phyloP scores from a whole-genome alignment of 2,797 vertebrate genomes.

The Anguilla obscura region DNA sequence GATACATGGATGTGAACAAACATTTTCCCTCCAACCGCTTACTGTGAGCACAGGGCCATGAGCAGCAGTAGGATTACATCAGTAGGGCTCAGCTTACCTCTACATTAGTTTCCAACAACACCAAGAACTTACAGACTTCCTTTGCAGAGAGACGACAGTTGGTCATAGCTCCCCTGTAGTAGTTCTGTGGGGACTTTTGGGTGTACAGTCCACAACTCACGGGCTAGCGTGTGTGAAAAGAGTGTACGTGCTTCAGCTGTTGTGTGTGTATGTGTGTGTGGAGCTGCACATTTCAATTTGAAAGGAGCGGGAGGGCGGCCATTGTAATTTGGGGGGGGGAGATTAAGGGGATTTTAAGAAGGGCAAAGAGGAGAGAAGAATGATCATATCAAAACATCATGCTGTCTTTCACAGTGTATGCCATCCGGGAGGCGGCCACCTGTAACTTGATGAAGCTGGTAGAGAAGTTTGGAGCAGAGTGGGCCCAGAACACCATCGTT shows the following conservation, averaged over 20 bases:
- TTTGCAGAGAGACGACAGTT: not conserved
- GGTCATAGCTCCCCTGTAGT: not conserved
- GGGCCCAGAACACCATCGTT: conserved; percentile 89
- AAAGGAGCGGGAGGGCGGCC: no score
- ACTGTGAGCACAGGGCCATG: no score
- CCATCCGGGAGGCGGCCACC: conserved; percentile 88
- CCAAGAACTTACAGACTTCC: not conserved
- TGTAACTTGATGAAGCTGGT: conserved; percentile 89
- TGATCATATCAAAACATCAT: not conserved
- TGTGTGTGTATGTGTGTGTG: not conserved
- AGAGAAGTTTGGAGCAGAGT: conserved; percentile 89
- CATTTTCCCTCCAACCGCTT: no score
- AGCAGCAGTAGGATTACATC: not conserved
- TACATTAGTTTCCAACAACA: not conserved
- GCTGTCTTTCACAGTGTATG: conserved; percentile 73
- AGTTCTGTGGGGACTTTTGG: not conserved
- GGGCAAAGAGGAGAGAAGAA: not conserved
- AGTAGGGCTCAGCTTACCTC: not conserved
- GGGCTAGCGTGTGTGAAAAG: no score
- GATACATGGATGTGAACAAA: no score
- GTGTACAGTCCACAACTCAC: no score
- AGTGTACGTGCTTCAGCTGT: not conserved
- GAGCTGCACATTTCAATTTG: no score
- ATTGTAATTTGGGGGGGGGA: no score
- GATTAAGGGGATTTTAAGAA: not conserved